Percentiles rank a stretch among this genome's conserved stretches.
Evolutionary conservation across 2,113 vertebrate genomes (phyloP).

Genomic region (Myotis brandtii): DNA sequence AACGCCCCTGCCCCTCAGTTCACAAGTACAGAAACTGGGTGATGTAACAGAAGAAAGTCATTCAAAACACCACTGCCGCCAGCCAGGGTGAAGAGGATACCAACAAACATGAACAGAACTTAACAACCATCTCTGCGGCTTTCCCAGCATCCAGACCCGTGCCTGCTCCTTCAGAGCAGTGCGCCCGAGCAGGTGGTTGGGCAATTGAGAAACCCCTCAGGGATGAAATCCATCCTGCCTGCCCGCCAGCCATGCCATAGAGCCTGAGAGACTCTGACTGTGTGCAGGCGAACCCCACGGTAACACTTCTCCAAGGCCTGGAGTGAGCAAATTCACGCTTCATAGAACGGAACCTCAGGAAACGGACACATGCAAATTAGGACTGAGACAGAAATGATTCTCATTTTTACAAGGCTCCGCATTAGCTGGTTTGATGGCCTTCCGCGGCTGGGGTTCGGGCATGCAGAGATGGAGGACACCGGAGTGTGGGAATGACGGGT

Average conservation of each 20-base stretch:
- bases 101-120: not conserved
- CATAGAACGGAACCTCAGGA: slow-evolving; percentile 64
- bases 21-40: not conserved
- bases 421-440: slow-evolving; percentile 52
- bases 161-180: not conserved
- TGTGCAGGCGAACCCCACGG: not conserved
- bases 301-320: slow-evolving; percentile 21
- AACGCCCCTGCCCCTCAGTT: not conserved
- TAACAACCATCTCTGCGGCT: not conserved
- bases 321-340: slow-evolving; percentile 40
- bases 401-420: slow-evolving; percentile 60
- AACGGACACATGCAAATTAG: slow-evolving; percentile 66
- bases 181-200: not conserved
- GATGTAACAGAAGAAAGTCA: not conserved
- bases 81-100: not conserved
- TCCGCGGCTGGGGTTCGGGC: slow-evolving; percentile 48
- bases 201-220: not conserved
- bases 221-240: not conserved
- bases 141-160: not conserved
- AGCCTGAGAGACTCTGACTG: not conserved
- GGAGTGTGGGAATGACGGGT: not conserved
- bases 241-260: not conserved
- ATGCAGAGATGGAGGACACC: not conserved
- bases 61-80: not conserved
- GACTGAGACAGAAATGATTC: slow-evolving; percentile 53